Evolutionary conservation across 1,140 invertebrate species (phyloP), one percentile per base, ranked within the genome.

Genomic region (Helicoverpa zea): DNA sequence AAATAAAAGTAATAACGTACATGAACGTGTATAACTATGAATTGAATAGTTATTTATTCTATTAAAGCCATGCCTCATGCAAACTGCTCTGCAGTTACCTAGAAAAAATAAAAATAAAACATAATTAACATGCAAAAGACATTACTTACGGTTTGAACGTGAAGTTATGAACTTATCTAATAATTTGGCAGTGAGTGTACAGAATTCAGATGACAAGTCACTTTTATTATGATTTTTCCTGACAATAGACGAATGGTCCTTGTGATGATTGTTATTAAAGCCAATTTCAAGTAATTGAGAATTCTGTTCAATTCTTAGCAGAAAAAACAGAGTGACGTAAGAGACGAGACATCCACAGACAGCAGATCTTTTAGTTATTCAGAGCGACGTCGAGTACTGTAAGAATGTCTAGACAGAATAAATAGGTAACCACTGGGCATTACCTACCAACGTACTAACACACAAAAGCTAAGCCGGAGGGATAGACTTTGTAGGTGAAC

Each of bases 11-110:
- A 72, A 81, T 75, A 86, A 94, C 93, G 87, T 94, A 94, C 93
- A 94, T 92, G 93, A 94, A 77, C 88, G 89, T 56, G 91, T 89
- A 85, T 87, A 85, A 86, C 87, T 88, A 86, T 88, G 86, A 85
- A 90, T 85, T 81, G 87, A 86, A 90, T 90, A 87, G 88, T 93
- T 92, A 89, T 85, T 92, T 85, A 91, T 85, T 92, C 87, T 94
- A 91, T 89, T 83, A 82, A 91, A 92, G 87, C 89, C 88, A 88
- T 94, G 88, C 89, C 90, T 89, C 92, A 91, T 93, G 90, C 90
- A 88, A 91, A 83, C 86, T 84, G 88, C 86, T 88, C 88, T 92
- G 89, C 87, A 89, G 83, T 89, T 88, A 94, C 90, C 92, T 95
- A 94, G 81, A 94, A 93, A 90, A 84, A 83, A 86, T 88, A 89